Base-by-base conservation (phyloP, 2,888 invertebrate genomes). In the Andrena praecox region DNA sequence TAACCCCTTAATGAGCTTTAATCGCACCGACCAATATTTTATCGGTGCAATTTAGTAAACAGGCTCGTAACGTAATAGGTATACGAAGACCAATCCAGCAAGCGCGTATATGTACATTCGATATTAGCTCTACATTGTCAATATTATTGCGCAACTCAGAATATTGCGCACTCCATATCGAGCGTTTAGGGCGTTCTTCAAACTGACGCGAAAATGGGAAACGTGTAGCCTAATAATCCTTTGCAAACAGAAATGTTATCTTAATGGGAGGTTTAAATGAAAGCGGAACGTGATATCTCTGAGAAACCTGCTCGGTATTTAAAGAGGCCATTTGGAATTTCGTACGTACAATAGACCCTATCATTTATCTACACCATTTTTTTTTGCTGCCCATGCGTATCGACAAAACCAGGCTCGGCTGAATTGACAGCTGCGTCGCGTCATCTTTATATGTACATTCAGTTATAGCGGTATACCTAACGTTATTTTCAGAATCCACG, bases 131-230 rank as follows among this genome's bases (percentile, higher is more conserved):
- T 76, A 62, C 27, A 63, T 52, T 84, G 66, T 84, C 84, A 76
- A 84, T 84, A 84, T 72, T 80, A 73, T 84, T 80, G 84, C 84
- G 84, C 84, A 84, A 76, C 84, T 84, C 80, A 33, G 76, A 84
- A 79, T 84, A 83, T 84, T 73, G 79, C 84, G 70, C 80, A 80
- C 59, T 63, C 64, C 63, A 80, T 84, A 84, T 80, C 33, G 84
- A 84, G 59, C 84, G 84, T 84, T 84, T 84, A 73, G 69, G 69
- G 69, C 27, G 74, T 72, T 75, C 80, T 64, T 69, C 69, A 71
- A 78, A 71, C 42, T 20, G 52, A 60, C 64, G 54, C 8, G 63
- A 66, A 72, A 69, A 60, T 69, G 33, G 35, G 52, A 82, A 63
- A 33, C 42, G 31, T 56, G 24, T 27, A 10, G 3, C 2, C 33